Evolutionary conservation across 2,797 vertebrate genomes (phyloP), one percentile per base, ranked within the genome.

Genomic region (Phylloscopus collybita): DNA sequence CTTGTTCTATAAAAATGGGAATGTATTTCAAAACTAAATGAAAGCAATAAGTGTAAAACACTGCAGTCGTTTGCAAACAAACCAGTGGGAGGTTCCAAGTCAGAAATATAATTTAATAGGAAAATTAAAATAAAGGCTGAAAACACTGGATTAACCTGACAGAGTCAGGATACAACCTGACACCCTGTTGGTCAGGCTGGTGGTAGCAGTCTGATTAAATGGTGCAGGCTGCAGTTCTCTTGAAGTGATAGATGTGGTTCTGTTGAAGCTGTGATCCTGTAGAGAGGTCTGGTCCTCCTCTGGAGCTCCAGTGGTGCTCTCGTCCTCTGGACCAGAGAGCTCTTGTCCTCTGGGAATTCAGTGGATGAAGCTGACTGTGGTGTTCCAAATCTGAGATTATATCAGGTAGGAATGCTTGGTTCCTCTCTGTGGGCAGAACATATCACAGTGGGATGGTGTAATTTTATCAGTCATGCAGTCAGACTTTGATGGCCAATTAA

Each of bases 301-400:
- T 54, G 69, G 20, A 54, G 17, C 9, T 32, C 22, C 38, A 26
- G 38, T 20, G 51, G 38, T 54, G 51, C 10, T 71, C 30, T 54
- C 54, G 10, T n/a, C 30, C 30, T 44, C 23, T 72, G 30, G 22
- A n/a, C n/a, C n/a, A n/a, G n/a, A n/a, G n/a, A 42, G 17, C 10
- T 71, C 30, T 54, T 71, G 10, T n/a, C 30, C 30, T 44, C 23
- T 72, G 30, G 22, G 38, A 56, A 44, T 44, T 12, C 44, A 20
- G 23, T 44, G 13, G 51, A 16, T 20, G 20, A 54, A 2, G 16
- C 29, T 13, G 13, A 2, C 2, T 8, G 22, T n/a, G 69, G 0
- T n/a, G 38, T 42, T n/a, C 16, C 16, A 32, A 53, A 14, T 1
- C 7, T 30, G 29, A 53, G 15, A 40, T 40, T 18, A 25, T 32